These are phyloP conservation scores for Paragorgia papillata DNA, from an alignment of 92 coral and sea anemone species.

Conservation along the genomic window DNA sequence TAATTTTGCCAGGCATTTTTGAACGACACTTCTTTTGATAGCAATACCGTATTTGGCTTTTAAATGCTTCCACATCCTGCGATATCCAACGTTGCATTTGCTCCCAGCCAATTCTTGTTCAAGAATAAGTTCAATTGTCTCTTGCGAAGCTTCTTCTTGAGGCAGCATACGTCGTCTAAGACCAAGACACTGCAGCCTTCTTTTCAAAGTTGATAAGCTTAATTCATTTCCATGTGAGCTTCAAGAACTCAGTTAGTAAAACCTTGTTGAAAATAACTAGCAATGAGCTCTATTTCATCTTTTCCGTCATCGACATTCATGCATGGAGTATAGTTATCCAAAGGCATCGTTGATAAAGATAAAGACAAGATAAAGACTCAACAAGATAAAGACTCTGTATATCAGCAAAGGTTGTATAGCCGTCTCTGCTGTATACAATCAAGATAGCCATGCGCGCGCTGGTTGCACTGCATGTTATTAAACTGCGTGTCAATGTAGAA, in stretches of 20 bases:
- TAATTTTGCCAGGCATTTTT: background rate
- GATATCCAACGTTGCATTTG: slow-evolving; percentile 53
- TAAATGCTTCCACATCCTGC: slow-evolving; percentile 2
- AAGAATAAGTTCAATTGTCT: background rate
- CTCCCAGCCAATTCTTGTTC: slow-evolving; percentile 52
- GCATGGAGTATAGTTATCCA: slow-evolving; percentile 6
- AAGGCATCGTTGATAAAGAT: slow-evolving; percentile 8
- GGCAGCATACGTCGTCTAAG: background rate
- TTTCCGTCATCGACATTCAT: background rate
- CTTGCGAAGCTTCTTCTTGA: background rate
- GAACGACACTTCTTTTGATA: background rate
- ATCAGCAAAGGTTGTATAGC: no score
- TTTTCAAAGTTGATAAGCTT: background rate
- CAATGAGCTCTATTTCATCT: slow-evolving; percentile 7
- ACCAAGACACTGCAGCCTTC: background rate
- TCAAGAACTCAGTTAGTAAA: slow-evolving; percentile 6
- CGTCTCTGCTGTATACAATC: no score
- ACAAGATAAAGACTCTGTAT: background rate
- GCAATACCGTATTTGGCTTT: background rate
- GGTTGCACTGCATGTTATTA: no score
- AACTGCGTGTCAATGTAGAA: no score
- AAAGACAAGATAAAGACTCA: no score
- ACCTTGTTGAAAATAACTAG: background rate
- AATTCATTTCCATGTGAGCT: background rate
- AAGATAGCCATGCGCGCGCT: no score